Percentiles rank a stretch among this genome's conserved stretches.
phyloP scores from a whole-genome alignment of 2,888 invertebrate species.

The Dynastes grantii region DNA sequence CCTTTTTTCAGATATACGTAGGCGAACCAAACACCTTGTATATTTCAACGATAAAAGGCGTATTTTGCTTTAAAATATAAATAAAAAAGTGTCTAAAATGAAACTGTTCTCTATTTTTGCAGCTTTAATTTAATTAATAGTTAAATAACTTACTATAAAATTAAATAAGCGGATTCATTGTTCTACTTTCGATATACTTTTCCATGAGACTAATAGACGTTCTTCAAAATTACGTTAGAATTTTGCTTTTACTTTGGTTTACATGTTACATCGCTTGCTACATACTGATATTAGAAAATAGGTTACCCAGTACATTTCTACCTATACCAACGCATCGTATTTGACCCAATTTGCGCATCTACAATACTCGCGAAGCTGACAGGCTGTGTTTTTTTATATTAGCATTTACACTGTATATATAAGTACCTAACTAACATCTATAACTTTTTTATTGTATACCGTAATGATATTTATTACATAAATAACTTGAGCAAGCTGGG shows the following conservation, averaged over 20 bases:
- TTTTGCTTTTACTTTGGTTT: constrained; percentile 23
- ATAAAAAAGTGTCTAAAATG: too few relatives aligned
- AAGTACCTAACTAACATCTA: not conserved
- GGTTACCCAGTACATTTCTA: constrained; percentile 30
- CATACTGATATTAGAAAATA: constrained; percentile 36
- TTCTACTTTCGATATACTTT: constrained; percentile 10
- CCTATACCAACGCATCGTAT: constrained; percentile 31
- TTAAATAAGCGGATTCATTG: not conserved
- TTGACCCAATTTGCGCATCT: constrained; percentile 36
- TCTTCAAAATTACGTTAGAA: constrained; percentile 6
- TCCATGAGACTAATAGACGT: not conserved
- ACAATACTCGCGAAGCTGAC: constrained; percentile 17
- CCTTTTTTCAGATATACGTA: too few relatives aligned
- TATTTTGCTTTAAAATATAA: too few relatives aligned
- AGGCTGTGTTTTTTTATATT: not conserved
- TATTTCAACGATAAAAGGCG: too few relatives aligned
- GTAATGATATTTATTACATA: not conserved
- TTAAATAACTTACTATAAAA: too few relatives aligned
- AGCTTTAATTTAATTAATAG: too few relatives aligned
- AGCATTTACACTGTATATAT: not conserved
- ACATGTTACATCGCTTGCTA: constrained; percentile 28
- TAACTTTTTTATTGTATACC: not conserved
- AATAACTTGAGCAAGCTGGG: constrained; percentile 27
- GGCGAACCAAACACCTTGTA: too few relatives aligned
- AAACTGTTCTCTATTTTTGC: too few relatives aligned